These are phyloP conservation scores for Microctonus hyperodae DNA, from an alignment of 2,888 invertebrate species.

Conservation along the genomic window DNA sequence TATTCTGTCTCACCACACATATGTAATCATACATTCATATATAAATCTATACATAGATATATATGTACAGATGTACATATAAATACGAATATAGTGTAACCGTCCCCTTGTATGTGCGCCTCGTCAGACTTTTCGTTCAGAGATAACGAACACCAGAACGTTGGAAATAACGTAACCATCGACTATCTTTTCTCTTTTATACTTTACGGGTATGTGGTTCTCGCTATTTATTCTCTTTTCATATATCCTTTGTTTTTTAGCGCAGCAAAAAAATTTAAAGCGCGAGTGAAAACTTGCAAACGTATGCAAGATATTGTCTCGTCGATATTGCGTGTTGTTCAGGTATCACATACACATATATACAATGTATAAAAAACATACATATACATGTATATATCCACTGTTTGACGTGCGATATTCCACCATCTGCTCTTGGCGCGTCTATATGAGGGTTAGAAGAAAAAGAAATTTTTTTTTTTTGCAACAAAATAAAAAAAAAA, in stretches of 20 bases:
- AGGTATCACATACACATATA: constrained; percentile 14
- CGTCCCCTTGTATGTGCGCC: background rate
- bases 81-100: background rate
- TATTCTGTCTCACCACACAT: background rate
- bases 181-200: background rate
- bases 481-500: background rate
- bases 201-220: background rate
- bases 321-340: constrained; percentile 37
- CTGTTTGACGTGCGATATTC: constrained; percentile 29
- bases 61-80: background rate
- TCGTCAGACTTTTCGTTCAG: background rate
- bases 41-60: too few relatives aligned
- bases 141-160: constrained; percentile 16
- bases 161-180: background rate
- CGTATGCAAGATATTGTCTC: constrained; percentile 38
- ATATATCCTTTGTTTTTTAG: constrained; percentile 2
- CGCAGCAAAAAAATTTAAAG: constrained; percentile 16
- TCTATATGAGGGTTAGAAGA: background rate
- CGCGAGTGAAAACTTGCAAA: constrained; percentile 35
- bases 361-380: too few relatives aligned
- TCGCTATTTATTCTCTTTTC: background rate
- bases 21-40: too few relatives aligned
- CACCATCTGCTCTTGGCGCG: background rate
- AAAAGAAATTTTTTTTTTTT: background rate
- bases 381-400: too few relatives aligned